These are phyloP conservation scores for Rhogogaster chlorosoma DNA, from an alignment of 2,888 invertebrate genomes.

Conservation along the genomic window DNA sequence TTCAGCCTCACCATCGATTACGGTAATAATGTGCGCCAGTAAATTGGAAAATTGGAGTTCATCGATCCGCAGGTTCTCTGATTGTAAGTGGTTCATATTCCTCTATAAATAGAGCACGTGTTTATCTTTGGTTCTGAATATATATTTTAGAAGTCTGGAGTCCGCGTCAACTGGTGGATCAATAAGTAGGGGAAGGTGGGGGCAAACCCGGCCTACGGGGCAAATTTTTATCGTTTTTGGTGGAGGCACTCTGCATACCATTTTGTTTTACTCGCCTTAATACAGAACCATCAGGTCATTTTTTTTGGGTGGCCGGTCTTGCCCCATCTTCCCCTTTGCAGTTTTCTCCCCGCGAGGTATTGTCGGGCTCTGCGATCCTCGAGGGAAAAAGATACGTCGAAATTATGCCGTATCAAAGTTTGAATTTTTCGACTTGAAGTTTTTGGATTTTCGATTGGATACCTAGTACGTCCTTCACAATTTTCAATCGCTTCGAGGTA, in stretches of 20 bases:
- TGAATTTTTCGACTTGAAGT: background rate
- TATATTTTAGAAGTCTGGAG: background rate
- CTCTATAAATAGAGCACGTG: background rate
- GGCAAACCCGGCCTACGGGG: too few relatives aligned
- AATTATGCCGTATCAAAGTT: background rate
- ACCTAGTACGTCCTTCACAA: background rate
- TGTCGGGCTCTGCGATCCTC: background rate
- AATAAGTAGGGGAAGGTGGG: too few relatives aligned
- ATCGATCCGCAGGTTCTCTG: conserved; percentile 14
- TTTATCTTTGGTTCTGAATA: background rate
- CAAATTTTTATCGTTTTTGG: too few relatives aligned
- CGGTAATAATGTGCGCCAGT: background rate
- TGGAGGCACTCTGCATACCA: too few relatives aligned
- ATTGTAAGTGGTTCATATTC: background rate
- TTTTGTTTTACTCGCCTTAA: too few relatives aligned
- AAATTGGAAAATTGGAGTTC: background rate
- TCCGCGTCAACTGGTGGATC: background rate
- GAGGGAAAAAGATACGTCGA: background rate
- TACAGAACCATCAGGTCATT: too few relatives aligned
- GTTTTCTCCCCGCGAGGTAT: background rate
- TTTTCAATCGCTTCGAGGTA: background rate
- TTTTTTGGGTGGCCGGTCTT: too few relatives aligned
- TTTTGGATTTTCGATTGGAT: background rate
- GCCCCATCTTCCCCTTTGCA: too few relatives aligned
- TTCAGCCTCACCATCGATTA: background rate